Conservation (phyloP, 2,888 invertebrate genomes). For the Cantharis lateralis region DNA sequence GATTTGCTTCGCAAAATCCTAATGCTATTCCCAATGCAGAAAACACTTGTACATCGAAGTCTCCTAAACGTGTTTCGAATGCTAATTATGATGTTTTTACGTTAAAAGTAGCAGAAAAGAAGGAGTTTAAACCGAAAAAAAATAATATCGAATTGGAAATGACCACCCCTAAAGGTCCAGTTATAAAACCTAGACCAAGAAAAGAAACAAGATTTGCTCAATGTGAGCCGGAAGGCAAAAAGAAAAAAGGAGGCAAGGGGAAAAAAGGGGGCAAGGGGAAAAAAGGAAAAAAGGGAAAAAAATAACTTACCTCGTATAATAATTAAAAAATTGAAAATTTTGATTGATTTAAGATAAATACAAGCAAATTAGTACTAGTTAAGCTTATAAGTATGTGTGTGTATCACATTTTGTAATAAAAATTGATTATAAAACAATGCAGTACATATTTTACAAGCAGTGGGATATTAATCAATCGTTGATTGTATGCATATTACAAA, state of each 20-base stretch:
- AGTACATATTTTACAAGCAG: too few relatives aligned
- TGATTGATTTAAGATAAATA: too few relatives aligned
- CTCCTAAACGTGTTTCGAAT: slow-evolving; percentile 62
- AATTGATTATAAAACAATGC: too few relatives aligned
- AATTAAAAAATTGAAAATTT: background rate
- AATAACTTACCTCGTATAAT: background rate
- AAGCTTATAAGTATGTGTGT: too few relatives aligned
- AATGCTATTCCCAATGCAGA: slow-evolving; percentile 54
- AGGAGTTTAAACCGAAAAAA: slow-evolving; percentile 71
- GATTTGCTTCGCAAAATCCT: slow-evolving; percentile 37
- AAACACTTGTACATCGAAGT: slow-evolving; percentile 59
- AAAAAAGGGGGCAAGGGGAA: background rate
- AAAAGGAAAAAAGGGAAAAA: background rate
- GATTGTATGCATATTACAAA: too few relatives aligned
- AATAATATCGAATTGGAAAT: slow-evolving; percentile 73
- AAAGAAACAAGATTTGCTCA: slow-evolving; percentile 71
- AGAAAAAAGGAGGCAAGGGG: slow-evolving; percentile 7
- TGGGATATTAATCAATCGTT: too few relatives aligned
- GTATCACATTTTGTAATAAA: too few relatives aligned
- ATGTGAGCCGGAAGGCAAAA: slow-evolving; percentile 56
- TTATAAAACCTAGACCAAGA: slow-evolving; percentile 56
- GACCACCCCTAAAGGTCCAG: slow-evolving; percentile 71
- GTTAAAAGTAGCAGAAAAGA: slow-evolving; percentile 75
- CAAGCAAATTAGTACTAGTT: too few relatives aligned
- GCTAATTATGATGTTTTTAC: slow-evolving; percentile 74